Base-by-base conservation (phyloP, 2,113 vertebrate species). In the Petromus typicus region DNA sequence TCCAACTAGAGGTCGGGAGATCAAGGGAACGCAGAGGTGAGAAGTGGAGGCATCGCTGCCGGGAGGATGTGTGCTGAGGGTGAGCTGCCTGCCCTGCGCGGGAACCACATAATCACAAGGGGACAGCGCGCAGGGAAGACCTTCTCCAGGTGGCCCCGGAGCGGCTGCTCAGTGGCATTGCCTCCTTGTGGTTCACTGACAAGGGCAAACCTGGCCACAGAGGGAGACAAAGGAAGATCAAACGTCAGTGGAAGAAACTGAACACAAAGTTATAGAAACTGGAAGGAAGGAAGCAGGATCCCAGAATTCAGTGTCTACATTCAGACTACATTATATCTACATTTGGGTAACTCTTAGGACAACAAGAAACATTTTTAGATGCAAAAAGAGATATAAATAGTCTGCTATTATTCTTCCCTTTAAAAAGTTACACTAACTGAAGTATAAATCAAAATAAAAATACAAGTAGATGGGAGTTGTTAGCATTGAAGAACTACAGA, bases 371-470 rank as follows among this genome's bases (percentile, higher is more conserved):
- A 86, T 89, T 95, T 96, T 95, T 96, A 86, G 27, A 67, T 76
- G n/a, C 86, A 87, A 84, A 96, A 86, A 18, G n/a, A n/a, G 23
- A 80, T 57, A 95, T 95, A 97, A 94, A 93, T 90, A 94, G 54
- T 87, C 87, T 57, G 67, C 87, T 57, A 76, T 56, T 80, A 84
- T 45, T 91, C 2, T 8, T 93, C 9, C 4, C 22, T 94, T 94
- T 93, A 76, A 93, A 95, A 91, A 76, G 64, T 86, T 91, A 57
- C 10, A 87, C 57, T 90, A 83, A 66, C 56, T 56, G 32, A 83
- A 54, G 64, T 9, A 97, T 93, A 91, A 95, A 95, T 96, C 61
- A 90, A 86, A 89, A 95, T 84, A 78, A 67, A 95, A 95, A 83
- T 67, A 93, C 45, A 94, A 91, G 69, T 85, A 81, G 43, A 37